A percentile compares a stretch with the other conserved stretches of the same genome.
Evolutionary conservation across 2,797 vertebrate genomes (phyloP).

Genomic region (Chaetophractus vellerosus): DNA sequence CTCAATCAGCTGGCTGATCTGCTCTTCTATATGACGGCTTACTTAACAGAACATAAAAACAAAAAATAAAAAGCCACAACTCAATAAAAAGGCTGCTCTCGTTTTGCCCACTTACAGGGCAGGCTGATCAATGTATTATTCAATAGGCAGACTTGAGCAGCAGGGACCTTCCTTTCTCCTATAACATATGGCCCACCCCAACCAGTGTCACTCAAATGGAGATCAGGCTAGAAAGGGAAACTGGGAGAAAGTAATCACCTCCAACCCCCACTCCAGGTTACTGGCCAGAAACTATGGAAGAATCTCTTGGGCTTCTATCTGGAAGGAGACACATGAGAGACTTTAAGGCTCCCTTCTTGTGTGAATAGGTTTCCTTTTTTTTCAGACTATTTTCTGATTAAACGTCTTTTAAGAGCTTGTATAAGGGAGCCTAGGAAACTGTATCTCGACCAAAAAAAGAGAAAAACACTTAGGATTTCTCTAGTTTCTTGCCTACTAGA

Average conservation of each 20-base stretch:
- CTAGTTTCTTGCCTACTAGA: background rate
- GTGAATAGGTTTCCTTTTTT: background rate
- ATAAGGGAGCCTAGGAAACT: background rate
- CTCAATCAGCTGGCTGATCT: background rate
- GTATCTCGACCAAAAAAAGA: background rate
- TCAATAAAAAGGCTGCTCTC: background rate
- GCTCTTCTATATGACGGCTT: background rate
- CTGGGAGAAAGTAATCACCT: constrained; percentile 24
- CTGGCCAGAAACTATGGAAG: background rate
- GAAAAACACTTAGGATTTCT: background rate
- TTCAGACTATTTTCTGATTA: background rate
- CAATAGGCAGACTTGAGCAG: background rate
- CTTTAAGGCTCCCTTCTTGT: background rate
- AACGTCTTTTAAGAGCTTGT: constrained; percentile 49
- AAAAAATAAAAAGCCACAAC: no score
- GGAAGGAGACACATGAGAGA: constrained; percentile 8
- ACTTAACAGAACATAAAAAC: background rate
- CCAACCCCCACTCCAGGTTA: background rate
- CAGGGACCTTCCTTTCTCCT: background rate
- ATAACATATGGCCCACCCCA: background rate
- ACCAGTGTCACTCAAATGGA: constrained; percentile 44
- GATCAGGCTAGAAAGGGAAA: constrained; percentile 47
- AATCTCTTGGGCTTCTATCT: background rate
- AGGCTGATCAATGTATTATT: background rate
- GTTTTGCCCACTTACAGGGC: background rate